Conservation (phyloP, 2,888 invertebrate genomes). For the Cantharis rufa region DNA sequence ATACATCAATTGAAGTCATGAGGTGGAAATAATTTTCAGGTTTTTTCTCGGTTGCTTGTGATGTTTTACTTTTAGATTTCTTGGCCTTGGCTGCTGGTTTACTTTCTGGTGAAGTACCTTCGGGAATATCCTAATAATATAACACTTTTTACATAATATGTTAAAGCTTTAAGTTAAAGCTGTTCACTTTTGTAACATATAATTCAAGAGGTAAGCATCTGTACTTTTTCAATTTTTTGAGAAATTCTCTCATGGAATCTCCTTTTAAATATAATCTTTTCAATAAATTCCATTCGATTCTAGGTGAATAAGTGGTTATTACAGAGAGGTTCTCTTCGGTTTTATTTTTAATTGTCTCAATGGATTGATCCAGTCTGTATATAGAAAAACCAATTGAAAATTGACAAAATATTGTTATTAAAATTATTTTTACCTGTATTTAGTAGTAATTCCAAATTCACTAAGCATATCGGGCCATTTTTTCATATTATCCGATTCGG, state of each 20-base stretch:
- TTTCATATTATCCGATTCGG: constrained; percentile 38
- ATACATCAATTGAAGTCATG: constrained; percentile 49
- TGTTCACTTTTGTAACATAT: constrained; percentile 35
- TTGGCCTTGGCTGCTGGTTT: neutral
- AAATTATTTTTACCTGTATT: constrained; percentile 34
- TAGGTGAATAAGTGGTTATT: constrained; percentile 35
- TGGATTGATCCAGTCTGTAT: constrained; percentile 34
- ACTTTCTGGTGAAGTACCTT: neutral
- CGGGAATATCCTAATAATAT: neutral
- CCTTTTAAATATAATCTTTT: constrained; percentile 43
- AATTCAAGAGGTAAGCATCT: constrained; percentile 48
- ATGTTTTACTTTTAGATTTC: constrained; percentile 2
- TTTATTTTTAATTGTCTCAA: constrained; percentile 40
- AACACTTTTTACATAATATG: neutral
- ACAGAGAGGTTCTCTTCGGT: constrained; percentile 36
- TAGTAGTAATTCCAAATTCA: constrained; percentile 41
- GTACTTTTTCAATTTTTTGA: constrained; percentile 41
- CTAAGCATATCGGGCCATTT: constrained; percentile 43
- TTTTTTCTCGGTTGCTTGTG: constrained; percentile 9
- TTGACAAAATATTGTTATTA: neutral
- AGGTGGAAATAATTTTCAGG: constrained; percentile 45
- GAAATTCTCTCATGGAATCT: constrained; percentile 37
- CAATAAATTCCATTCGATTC: constrained; percentile 49
- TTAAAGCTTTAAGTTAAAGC: neutral
- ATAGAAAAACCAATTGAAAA: neutral